Evolutionary conservation across 2,888 invertebrate species (phyloP).

Genomic region (Nomada fucata): DNA sequence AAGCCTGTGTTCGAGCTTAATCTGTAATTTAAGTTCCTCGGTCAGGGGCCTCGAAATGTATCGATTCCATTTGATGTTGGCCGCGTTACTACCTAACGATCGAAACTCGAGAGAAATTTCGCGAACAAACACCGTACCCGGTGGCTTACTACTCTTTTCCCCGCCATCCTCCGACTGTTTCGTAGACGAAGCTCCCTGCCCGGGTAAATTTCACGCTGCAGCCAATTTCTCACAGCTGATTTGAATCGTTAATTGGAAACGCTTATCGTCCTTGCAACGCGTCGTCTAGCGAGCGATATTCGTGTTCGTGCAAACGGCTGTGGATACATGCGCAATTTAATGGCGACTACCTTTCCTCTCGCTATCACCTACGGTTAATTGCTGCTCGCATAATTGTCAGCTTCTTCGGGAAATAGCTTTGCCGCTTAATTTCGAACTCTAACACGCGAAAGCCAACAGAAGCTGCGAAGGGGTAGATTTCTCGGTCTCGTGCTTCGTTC

Average conservation of each 20-base stretch:
- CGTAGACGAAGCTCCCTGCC: background rate
- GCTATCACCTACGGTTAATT: conserved; percentile 66
- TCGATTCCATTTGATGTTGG: conserved; percentile 41
- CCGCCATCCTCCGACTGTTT: background rate
- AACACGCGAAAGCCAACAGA: conserved; percentile 19
- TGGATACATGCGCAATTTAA: conserved; percentile 51
- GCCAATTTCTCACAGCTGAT: conserved; percentile 68
- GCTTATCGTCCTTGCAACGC: conserved; percentile 66
- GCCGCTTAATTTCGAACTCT: conserved; percentile 48
- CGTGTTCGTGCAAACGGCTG: conserved; percentile 31
- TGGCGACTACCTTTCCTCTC: conserved; percentile 48
- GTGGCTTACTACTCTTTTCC: conserved; percentile 12
- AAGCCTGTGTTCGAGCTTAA: conserved; percentile 62
- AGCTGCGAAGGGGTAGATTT: conserved; percentile 16
- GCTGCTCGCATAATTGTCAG: conserved; percentile 65
- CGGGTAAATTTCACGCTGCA: conserved; percentile 40
- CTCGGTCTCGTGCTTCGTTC: too few species aligned
- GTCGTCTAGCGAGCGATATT: conserved; percentile 24
- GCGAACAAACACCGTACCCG: conserved; percentile 31
- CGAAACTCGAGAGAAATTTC: conserved; percentile 40
- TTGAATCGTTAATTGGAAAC: conserved; percentile 71
- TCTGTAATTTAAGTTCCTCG: conserved; percentile 70
- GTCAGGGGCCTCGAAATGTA: conserved; percentile 26
- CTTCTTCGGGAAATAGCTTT: conserved; percentile 53
- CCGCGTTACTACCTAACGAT: conserved; percentile 23